These are phyloP conservation scores for Rachycentron canadum DNA, from an alignment of 2,797 vertebrate genomes.

Conservation along the genomic window DNA sequence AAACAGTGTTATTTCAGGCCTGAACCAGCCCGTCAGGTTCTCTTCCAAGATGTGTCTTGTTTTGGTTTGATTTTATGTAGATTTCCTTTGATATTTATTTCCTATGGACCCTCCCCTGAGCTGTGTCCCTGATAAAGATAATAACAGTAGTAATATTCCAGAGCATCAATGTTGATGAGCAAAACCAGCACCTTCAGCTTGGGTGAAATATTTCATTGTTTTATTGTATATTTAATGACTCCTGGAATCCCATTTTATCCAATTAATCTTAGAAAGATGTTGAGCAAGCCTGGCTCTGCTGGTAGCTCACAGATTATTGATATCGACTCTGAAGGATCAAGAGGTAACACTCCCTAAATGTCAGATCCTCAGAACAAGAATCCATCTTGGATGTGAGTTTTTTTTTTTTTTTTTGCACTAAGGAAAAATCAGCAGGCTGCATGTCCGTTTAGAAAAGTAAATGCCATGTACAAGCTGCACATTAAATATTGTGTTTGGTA, in stretches of 20 bases:
- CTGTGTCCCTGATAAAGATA: too few relatives aligned
- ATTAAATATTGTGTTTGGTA: not conserved
- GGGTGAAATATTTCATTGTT: not conserved
- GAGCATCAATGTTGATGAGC: not conserved
- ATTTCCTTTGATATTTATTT: too few relatives aligned
- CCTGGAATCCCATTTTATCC: not conserved
- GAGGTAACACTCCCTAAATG: slow-evolving; percentile 11
- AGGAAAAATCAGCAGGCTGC: not conserved
- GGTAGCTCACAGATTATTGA: slow-evolving; percentile 5
- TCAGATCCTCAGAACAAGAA: slow-evolving; percentile 6
- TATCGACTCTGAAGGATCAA: slow-evolving; percentile 8
- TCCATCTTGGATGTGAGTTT: not conserved
- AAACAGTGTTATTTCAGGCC: too few relatives aligned
- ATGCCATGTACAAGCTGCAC: not conserved
- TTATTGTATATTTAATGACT: not conserved
- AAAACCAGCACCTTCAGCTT: not conserved
- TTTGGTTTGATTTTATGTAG: too few relatives aligned
- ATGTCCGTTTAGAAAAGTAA: not conserved
- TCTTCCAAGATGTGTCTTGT: too few relatives aligned
- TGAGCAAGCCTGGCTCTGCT: not conserved
- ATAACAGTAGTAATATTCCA: slow-evolving; percentile 1
- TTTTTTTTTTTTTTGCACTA: not conserved
- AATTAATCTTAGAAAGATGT: not conserved
- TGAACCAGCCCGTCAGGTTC: too few relatives aligned
- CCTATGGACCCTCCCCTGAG: too few relatives aligned